Evolutionary conservation across 2,888 invertebrate species (phyloP), one percentile per base, ranked within the genome.

Genomic region (Molorchus minor): DNA sequence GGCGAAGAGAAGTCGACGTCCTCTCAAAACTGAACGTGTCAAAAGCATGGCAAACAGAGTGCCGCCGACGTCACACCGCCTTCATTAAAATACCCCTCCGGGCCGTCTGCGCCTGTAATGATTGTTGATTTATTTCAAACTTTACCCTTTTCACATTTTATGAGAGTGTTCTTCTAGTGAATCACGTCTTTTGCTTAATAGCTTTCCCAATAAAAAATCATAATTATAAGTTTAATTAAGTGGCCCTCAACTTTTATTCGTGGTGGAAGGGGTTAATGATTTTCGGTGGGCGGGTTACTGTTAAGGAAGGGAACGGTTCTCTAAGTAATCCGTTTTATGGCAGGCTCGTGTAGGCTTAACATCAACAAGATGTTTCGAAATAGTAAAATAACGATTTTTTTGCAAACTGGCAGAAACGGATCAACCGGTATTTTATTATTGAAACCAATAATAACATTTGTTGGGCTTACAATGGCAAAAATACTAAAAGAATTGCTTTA

Each of bases 61-160:
- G 19, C 17, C 20, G 30, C 15, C 44, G 55, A 46, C 55, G 55
- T 38, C 44, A 55, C 21, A 12, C 17, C 12, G 55, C 55, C 55
- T 55, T 55, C 55, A 55, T 55, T 55, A 55, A 55, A 36, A 35
- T 30, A 55, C 45, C 46, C 54, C 12, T 15, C 10, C 45, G 36
- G 21, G 44, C 45, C 19, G 35, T 54, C 45, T 16, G n/a, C 54
- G 54, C 19, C 54, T 54, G 25, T 44, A 54, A 54, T 46, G 35
- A 33, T 55, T 46, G 38, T 43, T 17, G 55, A 45, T 33, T 55
- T 55, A 46, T 25, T 10, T 43, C 16, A 16, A 51, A 25, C 25
- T 40, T 25, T 13, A 35, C 16, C 25, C 21, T 51, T 21, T 29
- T 15, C 36, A 49, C 49, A 25, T 49, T 38, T 51, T 51, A 16